Evolutionary conservation across 2,888 invertebrate species (phyloP), one percentile per base, ranked within the genome.

Genomic region (Platycheirus rosarum): DNA sequence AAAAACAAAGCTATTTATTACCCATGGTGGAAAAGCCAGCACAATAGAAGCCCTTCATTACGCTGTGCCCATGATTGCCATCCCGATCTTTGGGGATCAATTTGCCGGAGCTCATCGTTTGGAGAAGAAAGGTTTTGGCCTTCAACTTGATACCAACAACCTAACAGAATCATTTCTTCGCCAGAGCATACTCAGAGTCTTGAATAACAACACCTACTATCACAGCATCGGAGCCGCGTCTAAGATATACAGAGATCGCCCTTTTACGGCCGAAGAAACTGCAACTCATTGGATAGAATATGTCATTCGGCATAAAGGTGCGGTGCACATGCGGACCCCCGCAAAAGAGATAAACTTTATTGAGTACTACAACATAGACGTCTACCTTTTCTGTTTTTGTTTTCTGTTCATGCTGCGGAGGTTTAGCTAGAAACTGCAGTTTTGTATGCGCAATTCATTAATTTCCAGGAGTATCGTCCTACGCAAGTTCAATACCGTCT

Each of bases 51-150:
- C 95, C 0, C 94, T 95, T 20, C 95, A 94, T 89, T 94, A 95
- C 86, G 95, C 94, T 2, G 94, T 95, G 0, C 95, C 95, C 0
- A 93, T 95, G 4, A 92, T 96, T 48, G 93, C 94, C 0, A 91
- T 96, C 51, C 95, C 95, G 0, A 93, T 95, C 0, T 94, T 95
- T 88, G 95, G 95, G 85, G 96, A 96, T 88, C 95, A 96, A 89
- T 94, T 94, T 84, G 93, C 94, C 0, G 95, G 95, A 88, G 93
- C 95, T 0, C 93, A 93, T 0, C 95, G 94, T 89, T 94, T 95
- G 0, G 93, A 93, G 89, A 86, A 91, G 0, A 93, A 93, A 78
- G 95, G 95, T 0, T 87, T 86, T 82, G 89, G 87, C 0, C n/a
- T 87, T 4, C 66, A 60, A 0, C 48, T 88, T 3, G 14, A 86